These are phyloP conservation scores for Macaca mulatta DNA, from an alignment of 2,113 vertebrate species.

Conservation along the genomic window DNA sequence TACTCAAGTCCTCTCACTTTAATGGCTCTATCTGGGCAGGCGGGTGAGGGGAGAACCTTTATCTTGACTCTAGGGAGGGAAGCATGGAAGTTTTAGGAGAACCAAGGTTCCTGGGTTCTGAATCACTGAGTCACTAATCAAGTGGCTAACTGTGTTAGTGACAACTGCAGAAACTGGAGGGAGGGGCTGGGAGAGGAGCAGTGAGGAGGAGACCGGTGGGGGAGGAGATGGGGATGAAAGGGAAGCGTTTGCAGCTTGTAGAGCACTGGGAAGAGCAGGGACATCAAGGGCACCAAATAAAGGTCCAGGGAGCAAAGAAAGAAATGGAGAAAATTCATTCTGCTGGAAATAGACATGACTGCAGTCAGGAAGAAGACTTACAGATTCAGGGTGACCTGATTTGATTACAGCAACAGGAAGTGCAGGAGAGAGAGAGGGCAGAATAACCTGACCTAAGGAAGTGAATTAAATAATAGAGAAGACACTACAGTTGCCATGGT, in stretches of 20 bases:
- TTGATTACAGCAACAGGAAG: slow-evolving; percentile 52
- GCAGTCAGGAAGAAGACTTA: not conserved
- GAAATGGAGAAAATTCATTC: not conserved
- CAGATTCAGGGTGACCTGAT: slow-evolving; percentile 52
- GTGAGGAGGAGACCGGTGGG: not conserved
- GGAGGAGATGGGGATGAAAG: not conserved
- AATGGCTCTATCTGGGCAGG: not conserved
- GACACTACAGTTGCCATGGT: slow-evolving; percentile 58
- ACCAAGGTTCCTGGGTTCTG: not conserved
- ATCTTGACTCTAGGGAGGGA: not conserved
- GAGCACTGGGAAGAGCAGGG: not conserved
- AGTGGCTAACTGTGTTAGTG: slow-evolving; percentile 8
- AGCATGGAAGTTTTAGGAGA: not conserved
- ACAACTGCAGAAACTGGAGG: not conserved
- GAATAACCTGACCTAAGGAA: slow-evolving; percentile 38
- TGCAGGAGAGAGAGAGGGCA: slow-evolving; percentile 24
- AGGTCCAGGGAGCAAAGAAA: not conserved
- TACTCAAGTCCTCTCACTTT: not conserved
- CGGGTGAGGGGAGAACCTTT: not conserved
- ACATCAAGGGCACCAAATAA: not conserved
- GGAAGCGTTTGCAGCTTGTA: not conserved
- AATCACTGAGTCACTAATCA: slow-evolving; percentile 4
- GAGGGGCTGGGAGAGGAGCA: not conserved
- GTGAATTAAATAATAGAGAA: slow-evolving; percentile 26
- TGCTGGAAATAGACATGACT: slow-evolving; percentile 36